phyloP scores from a whole-genome alignment of 2,113 vertebrate species.

The Corydoras sp. region DNA sequence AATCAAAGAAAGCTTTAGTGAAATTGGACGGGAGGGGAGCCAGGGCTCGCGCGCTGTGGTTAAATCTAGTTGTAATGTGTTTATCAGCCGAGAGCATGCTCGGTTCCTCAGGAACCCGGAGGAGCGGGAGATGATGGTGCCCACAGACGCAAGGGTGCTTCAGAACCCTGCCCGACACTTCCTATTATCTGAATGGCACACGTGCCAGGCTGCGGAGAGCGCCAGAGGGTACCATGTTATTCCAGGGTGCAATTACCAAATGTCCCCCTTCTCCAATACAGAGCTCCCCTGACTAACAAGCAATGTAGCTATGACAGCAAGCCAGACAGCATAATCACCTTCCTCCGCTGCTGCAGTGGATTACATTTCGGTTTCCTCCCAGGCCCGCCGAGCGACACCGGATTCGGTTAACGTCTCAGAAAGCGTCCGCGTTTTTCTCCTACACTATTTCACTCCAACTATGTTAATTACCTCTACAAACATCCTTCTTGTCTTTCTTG shows the following conservation, averaged over 20 bases:
- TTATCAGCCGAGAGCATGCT: conserved; percentile 50
- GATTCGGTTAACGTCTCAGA: too few species aligned
- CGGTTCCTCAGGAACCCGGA: background rate
- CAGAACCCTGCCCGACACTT: conserved; percentile 32
- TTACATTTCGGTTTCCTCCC: background rate
- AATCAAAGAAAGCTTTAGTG: conserved; percentile 34
- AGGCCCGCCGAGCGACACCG: too few species aligned
- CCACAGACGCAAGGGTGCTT: conserved; percentile 30
- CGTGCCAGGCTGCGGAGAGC: conserved; percentile 16
- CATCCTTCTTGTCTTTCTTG: background rate
- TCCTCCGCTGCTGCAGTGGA: background rate
- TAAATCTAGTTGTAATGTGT: conserved; percentile 48
- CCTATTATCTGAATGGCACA: conserved; percentile 31
- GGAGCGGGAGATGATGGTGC: conserved; percentile 17
- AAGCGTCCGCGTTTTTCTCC: too few species aligned
- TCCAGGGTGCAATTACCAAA: conserved; percentile 25
- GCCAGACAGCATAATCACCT: conserved; percentile 14
- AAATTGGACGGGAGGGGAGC: conserved; percentile 47
- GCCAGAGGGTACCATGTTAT: conserved; percentile 28
- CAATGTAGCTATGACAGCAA: conserved; percentile 15
- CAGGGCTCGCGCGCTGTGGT: conserved; percentile 33
- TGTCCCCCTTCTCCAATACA: conserved; percentile 11
- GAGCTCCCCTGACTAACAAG: conserved; percentile 9
- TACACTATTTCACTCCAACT: too few species aligned
- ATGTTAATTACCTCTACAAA: background rate